Conservation (phyloP, 2,797 vertebrate genomes). For the Darevskia nairensis region DNA sequence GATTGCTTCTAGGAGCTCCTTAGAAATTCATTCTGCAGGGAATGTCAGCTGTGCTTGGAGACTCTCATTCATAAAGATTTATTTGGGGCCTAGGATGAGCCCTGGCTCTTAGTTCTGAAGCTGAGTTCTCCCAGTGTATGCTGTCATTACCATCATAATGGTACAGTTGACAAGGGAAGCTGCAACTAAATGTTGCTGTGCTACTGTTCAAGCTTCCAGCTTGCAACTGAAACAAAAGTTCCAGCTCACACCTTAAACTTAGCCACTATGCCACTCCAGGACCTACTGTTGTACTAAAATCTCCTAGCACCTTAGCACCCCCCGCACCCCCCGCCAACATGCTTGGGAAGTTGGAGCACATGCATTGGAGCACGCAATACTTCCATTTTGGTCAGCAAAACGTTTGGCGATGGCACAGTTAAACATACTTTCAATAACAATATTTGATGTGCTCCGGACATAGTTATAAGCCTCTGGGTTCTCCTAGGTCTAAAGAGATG, state of each 20-base stretch:
- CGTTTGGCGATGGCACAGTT: not conserved
- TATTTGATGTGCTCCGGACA: not conserved
- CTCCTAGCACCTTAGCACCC: not conserved
- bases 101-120: not conserved
- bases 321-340: not conserved
- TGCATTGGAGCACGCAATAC: not conserved
- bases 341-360: not conserved
- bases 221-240: not conserved
- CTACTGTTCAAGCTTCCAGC: not conserved
- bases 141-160: not conserved
- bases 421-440: conserved; percentile 27
- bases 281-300: not conserved
- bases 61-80: not conserved
- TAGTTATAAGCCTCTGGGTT: not conserved
- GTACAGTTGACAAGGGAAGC: not conserved
- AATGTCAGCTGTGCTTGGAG: not conserved
- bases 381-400: not conserved
- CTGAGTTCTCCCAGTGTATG: not conserved
- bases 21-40: not conserved
- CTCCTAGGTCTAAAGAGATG: not conserved
- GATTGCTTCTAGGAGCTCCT: not conserved
- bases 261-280: not conserved
- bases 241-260: not conserved
- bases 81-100: not conserved
- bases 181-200: not conserved